Base-by-base conservation (phyloP, 1,140 invertebrate genomes). In the Macrobrachium rosenbergii region DNA sequence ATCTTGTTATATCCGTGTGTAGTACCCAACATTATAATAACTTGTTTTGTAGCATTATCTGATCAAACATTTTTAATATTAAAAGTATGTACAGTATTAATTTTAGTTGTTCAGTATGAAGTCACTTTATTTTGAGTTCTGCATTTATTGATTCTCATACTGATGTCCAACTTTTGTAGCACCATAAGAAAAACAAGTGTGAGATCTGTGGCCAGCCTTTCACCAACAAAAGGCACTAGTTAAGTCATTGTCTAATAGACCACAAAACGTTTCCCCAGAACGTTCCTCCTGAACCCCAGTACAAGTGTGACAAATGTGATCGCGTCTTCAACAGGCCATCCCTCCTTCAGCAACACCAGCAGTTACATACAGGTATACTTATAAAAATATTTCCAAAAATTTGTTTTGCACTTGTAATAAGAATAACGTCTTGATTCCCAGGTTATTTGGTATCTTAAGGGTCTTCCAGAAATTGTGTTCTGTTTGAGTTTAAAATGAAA, bases 171-270 rank as follows among this genome's bases (percentile, higher is more conserved):
- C 45, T 82, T 77, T 76, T 60, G 19, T 60, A 88, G 86, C 72
- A 77, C 73, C 86, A 88, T 59, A 88, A 88, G 58, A 83, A 83
- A 62, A 76, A 88, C 73, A 83, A 58, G 11, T 88, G 86, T 78
- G 86, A 82, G 43, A 78, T 82, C 5, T 88, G 86, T 88, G 86
- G 75, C n/a, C 69, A 88, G 45, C 81, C 86, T 23, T 83, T 83
- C 58, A 64, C 80, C 60, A 88, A 62, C 17, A 88, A 88, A 59
- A 64, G 28, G 75, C 67, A n/a, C 23, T 88, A 37, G 45, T 88
- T 67, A 69, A n/a, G 81, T 45, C 86, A 88, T 60, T 88, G 81
- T 45, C 80, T 73, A 5, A 75, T 59, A 21, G 86, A 88, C n/a
- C 86, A 88, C 75, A 76, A 82, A 1, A 77, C 43, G 16, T 72